phyloP scores from a whole-genome alignment of 1,140 invertebrate species.

The Cardiocondyla obscurior region DNA sequence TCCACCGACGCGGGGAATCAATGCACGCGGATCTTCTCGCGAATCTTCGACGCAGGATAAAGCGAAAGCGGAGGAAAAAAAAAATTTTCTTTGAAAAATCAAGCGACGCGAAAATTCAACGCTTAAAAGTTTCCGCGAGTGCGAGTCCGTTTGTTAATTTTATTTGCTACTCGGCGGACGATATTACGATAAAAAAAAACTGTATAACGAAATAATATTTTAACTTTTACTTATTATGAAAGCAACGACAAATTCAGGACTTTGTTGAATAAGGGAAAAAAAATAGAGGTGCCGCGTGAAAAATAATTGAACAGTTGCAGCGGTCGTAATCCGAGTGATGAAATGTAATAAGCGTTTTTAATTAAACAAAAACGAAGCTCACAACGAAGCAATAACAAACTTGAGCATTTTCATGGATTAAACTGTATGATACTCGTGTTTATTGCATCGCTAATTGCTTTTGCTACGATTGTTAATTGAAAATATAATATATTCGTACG shows the following conservation, averaged over 20 bases:
- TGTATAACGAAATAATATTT: no score
- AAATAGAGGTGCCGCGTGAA: neutral
- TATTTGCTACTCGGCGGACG: neutral
- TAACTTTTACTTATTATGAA: no score
- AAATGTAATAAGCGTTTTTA: neutral
- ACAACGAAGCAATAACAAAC: neutral
- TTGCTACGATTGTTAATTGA: conserved; percentile 4
- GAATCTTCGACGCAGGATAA: neutral
- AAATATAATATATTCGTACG: no score
- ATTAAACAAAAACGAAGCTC: neutral
- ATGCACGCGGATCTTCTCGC: neutral
- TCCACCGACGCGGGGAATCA: neutral
- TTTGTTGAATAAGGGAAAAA: neutral
- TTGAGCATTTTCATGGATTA: neutral
- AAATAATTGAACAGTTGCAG: neutral
- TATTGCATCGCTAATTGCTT: neutral
- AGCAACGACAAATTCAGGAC: neutral
- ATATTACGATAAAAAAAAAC: neutral
- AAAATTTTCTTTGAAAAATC: conserved; percentile 11
- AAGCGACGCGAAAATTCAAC: neutral
- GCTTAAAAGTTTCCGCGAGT: neutral
- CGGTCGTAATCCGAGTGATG: neutral
- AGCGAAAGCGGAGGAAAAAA: conserved; percentile 20
- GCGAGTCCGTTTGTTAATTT: neutral
- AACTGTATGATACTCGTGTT: neutral